Percentiles rank a stretch among this genome's conserved stretches.
Conservation (phyloP, 2,888 invertebrate species). For the Melipona beecheii region DNA sequence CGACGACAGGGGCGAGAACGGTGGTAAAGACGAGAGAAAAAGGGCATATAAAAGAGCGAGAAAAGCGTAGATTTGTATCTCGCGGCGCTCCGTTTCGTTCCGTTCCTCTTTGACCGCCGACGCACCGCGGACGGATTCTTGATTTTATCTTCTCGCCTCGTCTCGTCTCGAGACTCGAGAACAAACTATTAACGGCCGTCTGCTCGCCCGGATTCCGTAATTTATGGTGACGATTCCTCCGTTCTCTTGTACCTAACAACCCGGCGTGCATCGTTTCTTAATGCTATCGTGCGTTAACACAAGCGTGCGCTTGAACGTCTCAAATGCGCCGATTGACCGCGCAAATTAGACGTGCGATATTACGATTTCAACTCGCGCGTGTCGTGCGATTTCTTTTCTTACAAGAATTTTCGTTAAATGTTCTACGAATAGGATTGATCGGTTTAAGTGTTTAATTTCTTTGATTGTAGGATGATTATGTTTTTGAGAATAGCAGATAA, state of each 20-base stretch:
- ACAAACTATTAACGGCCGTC: conserved; percentile 69
- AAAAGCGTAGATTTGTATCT: conserved; percentile 62
- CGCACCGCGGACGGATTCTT: conserved; percentile 59
- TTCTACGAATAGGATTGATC: neutral
- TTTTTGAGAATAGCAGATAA: neutral
- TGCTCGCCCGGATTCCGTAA: conserved; percentile 65
- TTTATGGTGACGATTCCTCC: conserved; percentile 64
- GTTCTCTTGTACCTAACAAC: conserved; percentile 42
- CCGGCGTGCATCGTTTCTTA: conserved; percentile 29
- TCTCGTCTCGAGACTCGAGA: conserved; percentile 60
- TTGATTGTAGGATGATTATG: neutral
- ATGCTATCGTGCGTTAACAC: conserved; percentile 45
- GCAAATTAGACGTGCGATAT: conserved; percentile 22
- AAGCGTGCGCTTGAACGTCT: neutral
- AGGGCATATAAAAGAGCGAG: conserved; percentile 41
- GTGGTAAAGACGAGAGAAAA: conserved; percentile 25
- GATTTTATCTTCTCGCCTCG: conserved; percentile 64
- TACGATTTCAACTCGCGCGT: neutral
- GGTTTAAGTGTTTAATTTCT: neutral
- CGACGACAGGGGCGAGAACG: conserved; percentile 41
- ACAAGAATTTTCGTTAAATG: neutral
- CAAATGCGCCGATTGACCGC: conserved; percentile 41
- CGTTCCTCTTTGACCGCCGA: conserved; percentile 59
- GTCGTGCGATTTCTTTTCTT: conserved; percentile 17
- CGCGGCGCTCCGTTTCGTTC: conserved; percentile 41